Evolutionary conservation across 1,140 invertebrate species (phyloP), one percentile per base, ranked within the genome.

Genomic region (Daktulosphaira vitifoliae): DNA sequence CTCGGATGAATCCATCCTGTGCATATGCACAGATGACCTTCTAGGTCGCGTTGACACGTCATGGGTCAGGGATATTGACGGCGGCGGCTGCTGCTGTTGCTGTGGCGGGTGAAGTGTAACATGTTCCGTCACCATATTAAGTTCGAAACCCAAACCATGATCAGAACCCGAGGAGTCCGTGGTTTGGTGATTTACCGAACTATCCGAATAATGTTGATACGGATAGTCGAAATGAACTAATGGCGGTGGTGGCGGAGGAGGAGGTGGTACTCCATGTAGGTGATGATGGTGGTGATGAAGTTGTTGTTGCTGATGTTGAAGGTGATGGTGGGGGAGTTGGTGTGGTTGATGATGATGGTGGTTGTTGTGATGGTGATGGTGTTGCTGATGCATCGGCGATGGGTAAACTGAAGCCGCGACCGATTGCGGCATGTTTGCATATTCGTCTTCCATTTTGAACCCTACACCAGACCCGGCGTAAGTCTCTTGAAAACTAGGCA

Each of bases 51-150:
- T 6, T 6, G 44, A 22, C 11, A 51, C 9, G 4, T 22, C 18
- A 33, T 5, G 5, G 29, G 29, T 11, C 5, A 33, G 29, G 5
- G 5, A 11, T 11, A 33, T 33, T 11, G 29, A 33, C 0, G 39
- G 59, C 0, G 44, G 46, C 3, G 38, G 13, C 50, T 71, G 72
- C 77, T 76, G 84, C 85, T 39, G 83, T 84, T 3, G 86, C 88
- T 73, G 87, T 85, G 2, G 86, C 87, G 67, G 86, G 71, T 0
- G 87, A 5, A 88, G 7, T 86, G 4, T 29, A 9, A 62, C 42
- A 16, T 62, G 56, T 15, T 62, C 56, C 42, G 46, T n/a, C 56
- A 62, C 81, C 65, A 86, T 78, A 66, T 87, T 78, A 69, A 86
- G 80, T 33, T 85, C 78, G 9, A 81, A 76, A 70, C 72, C 72